Evolutionary conservation across 2,113 vertebrate species (phyloP).

Genomic region (Mesitornis unicolor): DNA sequence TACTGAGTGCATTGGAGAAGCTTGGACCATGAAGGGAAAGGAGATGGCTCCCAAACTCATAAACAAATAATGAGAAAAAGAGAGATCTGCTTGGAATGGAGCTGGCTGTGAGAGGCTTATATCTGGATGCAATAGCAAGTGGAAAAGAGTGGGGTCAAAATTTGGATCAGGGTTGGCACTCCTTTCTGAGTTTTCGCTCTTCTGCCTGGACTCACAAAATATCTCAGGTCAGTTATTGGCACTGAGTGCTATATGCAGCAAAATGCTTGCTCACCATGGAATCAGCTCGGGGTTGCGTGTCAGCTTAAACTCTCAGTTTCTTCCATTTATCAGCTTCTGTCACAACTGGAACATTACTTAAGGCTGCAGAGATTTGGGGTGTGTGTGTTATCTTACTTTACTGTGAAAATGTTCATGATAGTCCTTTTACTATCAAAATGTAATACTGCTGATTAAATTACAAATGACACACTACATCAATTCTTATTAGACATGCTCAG

Average conservation of each 20-base stretch:
- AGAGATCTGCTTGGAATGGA: neutral
- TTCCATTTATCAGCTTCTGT: slow-evolving; percentile 56
- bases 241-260: neutral
- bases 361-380: slow-evolving; percentile 42
- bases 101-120: neutral
- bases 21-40: neutral
- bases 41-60: neutral
- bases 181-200: neutral
- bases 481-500: slow-evolving; percentile 73
- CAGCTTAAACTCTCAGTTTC: slow-evolving; percentile 32
- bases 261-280: neutral
- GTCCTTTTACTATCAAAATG: slow-evolving; percentile 72
- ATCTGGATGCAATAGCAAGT: neutral
- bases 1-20: neutral
- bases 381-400: slow-evolving; percentile 57
- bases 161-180: neutral
- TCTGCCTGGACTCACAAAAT: neutral
- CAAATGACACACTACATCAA: slow-evolving; percentile 76
- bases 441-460: slow-evolving; percentile 75
- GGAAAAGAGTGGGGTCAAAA: neutral
- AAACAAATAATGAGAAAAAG: neutral
- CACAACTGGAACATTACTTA: slow-evolving; percentile 49
- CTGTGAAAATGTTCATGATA: slow-evolving; percentile 56
- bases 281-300: neutral
- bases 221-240: neutral